phyloP scores from a whole-genome alignment of 2,113 vertebrate genomes.

The Conger conger region DNA sequence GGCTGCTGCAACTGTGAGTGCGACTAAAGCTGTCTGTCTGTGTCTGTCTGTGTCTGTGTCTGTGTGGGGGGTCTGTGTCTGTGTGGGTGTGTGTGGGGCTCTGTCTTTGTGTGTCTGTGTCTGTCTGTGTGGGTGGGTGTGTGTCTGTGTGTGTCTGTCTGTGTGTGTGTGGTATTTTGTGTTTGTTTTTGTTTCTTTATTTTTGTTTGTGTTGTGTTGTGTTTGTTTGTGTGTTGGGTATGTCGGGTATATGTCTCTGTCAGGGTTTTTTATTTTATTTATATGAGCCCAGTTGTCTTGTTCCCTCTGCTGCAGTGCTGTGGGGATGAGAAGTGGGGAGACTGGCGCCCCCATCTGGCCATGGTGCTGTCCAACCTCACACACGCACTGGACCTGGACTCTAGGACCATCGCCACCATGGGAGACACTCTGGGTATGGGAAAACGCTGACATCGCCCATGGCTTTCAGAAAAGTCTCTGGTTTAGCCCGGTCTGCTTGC shows the following conservation, averaged over 20 bases:
- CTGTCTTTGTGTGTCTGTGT: too few species aligned
- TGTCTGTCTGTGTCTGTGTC: not conserved
- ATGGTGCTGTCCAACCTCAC: constrained; percentile 97
- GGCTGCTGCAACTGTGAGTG: constrained; percentile 87
- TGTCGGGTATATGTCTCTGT: too few species aligned
- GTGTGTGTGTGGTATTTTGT: too few species aligned
- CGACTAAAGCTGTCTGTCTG: not conserved
- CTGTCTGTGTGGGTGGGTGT: too few species aligned
- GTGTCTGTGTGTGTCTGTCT: too few species aligned
- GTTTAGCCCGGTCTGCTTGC: not conserved
- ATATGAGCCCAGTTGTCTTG: not conserved
- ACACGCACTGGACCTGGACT: constrained; percentile 83
- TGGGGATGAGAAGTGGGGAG: constrained; percentile 97
- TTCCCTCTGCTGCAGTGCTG: constrained; percentile 77
- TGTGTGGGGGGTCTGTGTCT: not conserved
- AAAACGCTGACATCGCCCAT: not conserved
- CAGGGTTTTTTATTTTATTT: not conserved
- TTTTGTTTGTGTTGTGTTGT: too few species aligned
- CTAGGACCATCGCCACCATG: constrained; percentile 91
- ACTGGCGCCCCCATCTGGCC: constrained; percentile 95
- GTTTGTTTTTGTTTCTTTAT: too few species aligned
- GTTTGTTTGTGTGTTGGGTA: too few species aligned
- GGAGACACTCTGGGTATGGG: constrained; percentile 90
- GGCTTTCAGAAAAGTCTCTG: not conserved
- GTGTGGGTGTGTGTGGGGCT: too few species aligned